Conservation (phyloP, 2,888 invertebrate species). For the Brachyptera putata region DNA sequence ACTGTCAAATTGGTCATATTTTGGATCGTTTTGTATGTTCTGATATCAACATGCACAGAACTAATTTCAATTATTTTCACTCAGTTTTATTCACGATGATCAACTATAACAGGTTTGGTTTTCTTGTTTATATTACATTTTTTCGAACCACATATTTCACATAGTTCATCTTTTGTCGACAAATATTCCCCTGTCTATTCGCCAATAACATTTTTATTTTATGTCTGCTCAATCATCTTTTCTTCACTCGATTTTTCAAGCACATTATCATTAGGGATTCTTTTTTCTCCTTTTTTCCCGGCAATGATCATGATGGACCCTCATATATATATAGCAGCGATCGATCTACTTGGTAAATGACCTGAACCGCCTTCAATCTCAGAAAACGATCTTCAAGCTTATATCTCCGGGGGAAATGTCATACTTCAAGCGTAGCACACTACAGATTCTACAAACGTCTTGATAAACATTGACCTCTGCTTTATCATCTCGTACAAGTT, state of each 20-base stretch:
- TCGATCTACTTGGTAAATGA: conserved; percentile 15
- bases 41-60: too few species aligned
- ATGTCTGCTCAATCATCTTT: conserved; percentile 3
- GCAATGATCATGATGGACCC: background rate
- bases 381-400: too few species aligned
- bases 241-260: background rate
- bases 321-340: background rate
- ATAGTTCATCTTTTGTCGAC: background rate
- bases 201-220: conserved; percentile 20
- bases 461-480: too few species aligned
- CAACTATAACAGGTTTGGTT: background rate
- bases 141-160: conserved; percentile 6
- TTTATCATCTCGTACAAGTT: too few species aligned
- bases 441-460: too few species aligned
- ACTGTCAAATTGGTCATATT: too few species aligned
- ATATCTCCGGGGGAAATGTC: too few species aligned
- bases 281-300: background rate
- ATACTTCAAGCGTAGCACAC: too few species aligned
- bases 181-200: conserved; percentile 3
- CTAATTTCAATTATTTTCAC: too few species aligned
- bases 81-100: background rate
- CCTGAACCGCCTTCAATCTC: conserved; percentile 10
- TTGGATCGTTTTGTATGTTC: too few species aligned
- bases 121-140: background rate
- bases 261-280: conserved; percentile 20